Conservation (phyloP, 92 coral and sea anemone genomes). For the Micromussa lordhowensis region DNA sequence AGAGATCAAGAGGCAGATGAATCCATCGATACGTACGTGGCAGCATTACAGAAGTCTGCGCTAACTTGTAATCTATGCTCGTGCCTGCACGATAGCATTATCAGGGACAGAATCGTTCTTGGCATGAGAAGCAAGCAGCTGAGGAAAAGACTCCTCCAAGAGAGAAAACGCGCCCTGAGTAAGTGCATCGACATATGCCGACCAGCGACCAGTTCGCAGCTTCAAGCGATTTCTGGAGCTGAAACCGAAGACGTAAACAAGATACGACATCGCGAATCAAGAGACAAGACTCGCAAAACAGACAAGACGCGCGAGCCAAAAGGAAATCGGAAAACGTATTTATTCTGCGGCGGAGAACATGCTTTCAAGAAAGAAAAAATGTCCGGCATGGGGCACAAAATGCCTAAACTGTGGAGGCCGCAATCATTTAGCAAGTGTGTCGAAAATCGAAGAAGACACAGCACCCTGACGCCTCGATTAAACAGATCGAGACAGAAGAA, state of each 20-base stretch:
- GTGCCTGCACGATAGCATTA: too few relatives aligned
- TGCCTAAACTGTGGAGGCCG: conserved; percentile 36
- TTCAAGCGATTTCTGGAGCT: conserved; percentile 43
- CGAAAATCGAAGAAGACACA: neutral
- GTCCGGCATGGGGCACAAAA: too few relatives aligned
- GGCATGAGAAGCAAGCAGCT: neutral
- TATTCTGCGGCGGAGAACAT: conserved; percentile 46
- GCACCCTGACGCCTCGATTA: neutral
- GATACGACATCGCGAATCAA: neutral
- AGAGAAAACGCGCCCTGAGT: too few relatives aligned
- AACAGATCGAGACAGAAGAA: conserved; percentile 13
- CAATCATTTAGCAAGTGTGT: conserved; percentile 30
- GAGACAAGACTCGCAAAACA: too few relatives aligned
- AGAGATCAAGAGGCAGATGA: conserved; percentile 55
- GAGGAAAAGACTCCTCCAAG: too few relatives aligned
- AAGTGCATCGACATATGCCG: too few relatives aligned
- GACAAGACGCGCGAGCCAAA: too few relatives aligned
- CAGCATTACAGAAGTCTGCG: too few relatives aligned
- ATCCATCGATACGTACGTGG: too few relatives aligned
- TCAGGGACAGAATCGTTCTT: neutral
- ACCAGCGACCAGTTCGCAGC: conserved; percentile 18
- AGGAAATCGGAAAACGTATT: conserved; percentile 12
- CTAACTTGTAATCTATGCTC: neutral
- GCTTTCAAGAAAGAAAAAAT: conserved; percentile 22
- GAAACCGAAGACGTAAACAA: conserved; percentile 13